Evolutionary conservation across 2,888 invertebrate genomes (phyloP), one percentile per base, ranked within the genome.

Genomic region (Ornithoptera priamus): DNA sequence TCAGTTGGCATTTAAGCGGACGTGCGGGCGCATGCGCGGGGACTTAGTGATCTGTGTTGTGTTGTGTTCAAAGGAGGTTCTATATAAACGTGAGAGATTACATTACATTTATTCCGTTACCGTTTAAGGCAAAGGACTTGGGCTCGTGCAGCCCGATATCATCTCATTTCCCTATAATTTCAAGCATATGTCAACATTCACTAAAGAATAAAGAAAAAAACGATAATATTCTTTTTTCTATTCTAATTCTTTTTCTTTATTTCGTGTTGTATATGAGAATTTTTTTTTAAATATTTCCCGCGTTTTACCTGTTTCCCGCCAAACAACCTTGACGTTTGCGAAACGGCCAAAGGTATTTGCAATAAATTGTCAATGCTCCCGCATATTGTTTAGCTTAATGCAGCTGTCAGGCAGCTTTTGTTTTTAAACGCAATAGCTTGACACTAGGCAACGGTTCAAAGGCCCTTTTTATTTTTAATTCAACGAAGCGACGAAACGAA

Each of bases 21-120:
- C 59, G 63, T 18, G 53, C 53, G 67, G 53, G 15, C 70, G 63
- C 67, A 60, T 63, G 70, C 59, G 63, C 56, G 7, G 53, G 50
- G 36, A 36, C 57, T 22, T 60, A 7, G 7, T 57, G 46, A 18
- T n/a, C 36, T 63, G 70, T 70, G 67, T 67, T 70, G 70, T 70
- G 70, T 70, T 70, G 69, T 70, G 70, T 12, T 24, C 30, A 50
- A 63, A 70, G 60, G 70, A 63, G 67, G 64, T 60, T 70, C 36
- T 50, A 20, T 59, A 50, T 36, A 59, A 64, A 70, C 67, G 70
- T 70, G 70, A 70, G 70, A 64, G 42, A 60, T 60, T 70, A 63
- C 56, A 36, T 22, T 39, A 57, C 62, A 30, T 58, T 61, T 67
- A 56, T 60, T 56, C 63, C 67, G 62, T 66, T 10, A 39, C 8